A percentile compares a stretch with the other conserved stretches of the same genome.
Conservation (phyloP, 2,888 invertebrate genomes). For the Anodontia alba region DNA sequence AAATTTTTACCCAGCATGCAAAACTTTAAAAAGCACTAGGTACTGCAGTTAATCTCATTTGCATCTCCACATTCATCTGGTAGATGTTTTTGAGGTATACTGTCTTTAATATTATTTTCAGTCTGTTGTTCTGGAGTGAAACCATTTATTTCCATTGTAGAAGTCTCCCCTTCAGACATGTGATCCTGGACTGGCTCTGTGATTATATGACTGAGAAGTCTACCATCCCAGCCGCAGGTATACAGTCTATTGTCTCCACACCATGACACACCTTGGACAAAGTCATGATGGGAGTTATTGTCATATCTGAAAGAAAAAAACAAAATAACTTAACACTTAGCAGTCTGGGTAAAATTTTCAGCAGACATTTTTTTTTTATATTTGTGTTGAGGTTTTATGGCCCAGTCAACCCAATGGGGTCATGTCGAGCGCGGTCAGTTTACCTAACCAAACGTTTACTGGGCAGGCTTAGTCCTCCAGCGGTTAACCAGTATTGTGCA, state of each 20-base stretch:
- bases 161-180: conserved; percentile 24
- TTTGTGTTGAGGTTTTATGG: too few relatives aligned
- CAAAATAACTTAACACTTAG: too few relatives aligned
- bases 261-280: conserved; percentile 88
- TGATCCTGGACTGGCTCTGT: neutral
- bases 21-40: neutral
- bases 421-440: too few relatives aligned
- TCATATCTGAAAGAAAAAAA: conserved; percentile 82
- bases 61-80: neutral
- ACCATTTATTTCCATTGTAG: conserved; percentile 57
- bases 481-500: too few relatives aligned
- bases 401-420: too few relatives aligned
- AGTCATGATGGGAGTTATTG: conserved; percentile 86
- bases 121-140: neutral
- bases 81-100: neutral
- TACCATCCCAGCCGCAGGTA: conserved; percentile 88
- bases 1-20: too few relatives aligned
- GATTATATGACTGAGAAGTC: conserved; percentile 52
- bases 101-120: conserved; percentile 5
- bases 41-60: neutral
- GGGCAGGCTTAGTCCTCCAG: too few relatives aligned
- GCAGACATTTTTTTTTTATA: too few relatives aligned
- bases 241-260: conserved; percentile 85
- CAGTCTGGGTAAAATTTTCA: too few relatives aligned
- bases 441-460: too few relatives aligned